phyloP scores from a whole-genome alignment of 2,113 vertebrate species.

The Pachycephala philippinensis region DNA sequence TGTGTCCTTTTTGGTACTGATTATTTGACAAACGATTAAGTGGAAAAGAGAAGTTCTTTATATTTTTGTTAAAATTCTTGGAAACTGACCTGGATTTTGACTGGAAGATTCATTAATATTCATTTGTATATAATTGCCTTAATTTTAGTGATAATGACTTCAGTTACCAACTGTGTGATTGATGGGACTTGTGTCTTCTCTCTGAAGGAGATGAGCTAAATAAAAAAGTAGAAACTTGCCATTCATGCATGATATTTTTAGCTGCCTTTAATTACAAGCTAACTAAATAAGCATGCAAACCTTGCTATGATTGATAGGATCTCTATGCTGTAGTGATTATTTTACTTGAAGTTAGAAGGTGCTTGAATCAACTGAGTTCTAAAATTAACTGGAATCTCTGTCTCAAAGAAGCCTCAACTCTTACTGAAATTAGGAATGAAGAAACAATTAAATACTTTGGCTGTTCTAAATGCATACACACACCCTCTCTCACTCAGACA shows the following conservation, averaged over 20 bases:
- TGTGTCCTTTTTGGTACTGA: slow-evolving; percentile 40
- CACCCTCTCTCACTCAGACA: neutral
- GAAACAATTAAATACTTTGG: neutral
- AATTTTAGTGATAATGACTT: slow-evolving; percentile 83
- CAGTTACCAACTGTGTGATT: slow-evolving; percentile 82
- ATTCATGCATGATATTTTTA: slow-evolving; percentile 82
- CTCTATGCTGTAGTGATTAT: slow-evolving; percentile 76
- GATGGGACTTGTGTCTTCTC: slow-evolving; percentile 76
- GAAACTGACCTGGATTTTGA: slow-evolving; percentile 75
- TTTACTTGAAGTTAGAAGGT: slow-evolving; percentile 74
- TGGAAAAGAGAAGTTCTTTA: slow-evolving; percentile 29
- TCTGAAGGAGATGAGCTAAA: slow-evolving; percentile 76
- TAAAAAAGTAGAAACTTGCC: slow-evolving; percentile 76
- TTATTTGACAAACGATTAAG: slow-evolving; percentile 58
- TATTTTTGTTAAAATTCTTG: slow-evolving; percentile 65
- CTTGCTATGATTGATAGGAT: slow-evolving; percentile 77
- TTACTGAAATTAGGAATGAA: slow-evolving; percentile 48
- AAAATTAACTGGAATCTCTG: slow-evolving; percentile 71
- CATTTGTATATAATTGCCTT: slow-evolving; percentile 83
- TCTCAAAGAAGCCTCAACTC: slow-evolving; percentile 57
- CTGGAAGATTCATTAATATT: slow-evolving; percentile 81
- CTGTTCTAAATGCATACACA: neutral
- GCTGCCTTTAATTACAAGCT: slow-evolving; percentile 79
- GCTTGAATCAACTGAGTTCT: slow-evolving; percentile 73
- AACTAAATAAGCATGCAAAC: slow-evolving; percentile 78